These are phyloP conservation scores for Aproaerema taeniolella DNA, from an alignment of 2,888 invertebrate genomes.

Conservation along the genomic window DNA sequence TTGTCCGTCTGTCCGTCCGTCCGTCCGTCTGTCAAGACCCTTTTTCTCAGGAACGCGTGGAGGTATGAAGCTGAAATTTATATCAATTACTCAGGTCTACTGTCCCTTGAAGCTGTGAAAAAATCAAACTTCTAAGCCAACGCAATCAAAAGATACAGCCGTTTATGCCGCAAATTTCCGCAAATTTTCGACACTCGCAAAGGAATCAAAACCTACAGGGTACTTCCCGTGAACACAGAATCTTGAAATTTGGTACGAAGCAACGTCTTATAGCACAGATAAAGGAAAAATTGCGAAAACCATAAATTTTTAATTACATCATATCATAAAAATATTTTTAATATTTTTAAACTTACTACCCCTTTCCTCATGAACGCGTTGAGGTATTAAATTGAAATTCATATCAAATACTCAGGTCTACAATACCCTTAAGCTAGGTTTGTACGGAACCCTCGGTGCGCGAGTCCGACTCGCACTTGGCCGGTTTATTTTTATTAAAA, in stretches of 20 bases:
- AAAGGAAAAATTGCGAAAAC: neutral
- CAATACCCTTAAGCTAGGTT: neutral
- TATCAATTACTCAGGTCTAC: neutral
- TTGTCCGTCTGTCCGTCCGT: neutral
- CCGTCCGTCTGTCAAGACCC: neutral
- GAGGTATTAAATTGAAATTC: slow-evolving; percentile 1
- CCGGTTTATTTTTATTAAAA: too few relatives aligned
- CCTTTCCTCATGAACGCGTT: neutral
- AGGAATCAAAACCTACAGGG: neutral
- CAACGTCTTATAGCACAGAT: neutral
- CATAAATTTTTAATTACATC: neutral
- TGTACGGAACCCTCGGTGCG: too few relatives aligned
- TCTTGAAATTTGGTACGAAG: neutral
- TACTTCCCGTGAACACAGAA: neutral
- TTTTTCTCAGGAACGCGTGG: neutral
- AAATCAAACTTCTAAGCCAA: slow-evolving; percentile 1
- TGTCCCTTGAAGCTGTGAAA: neutral
- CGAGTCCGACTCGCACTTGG: too few relatives aligned
- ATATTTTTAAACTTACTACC: slow-evolving; percentile 1
- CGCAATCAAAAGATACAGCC: slow-evolving; percentile 1
- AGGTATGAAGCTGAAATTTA: neutral
- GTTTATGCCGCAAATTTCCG: slow-evolving; percentile 1
- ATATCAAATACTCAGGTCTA: slow-evolving; percentile 1
- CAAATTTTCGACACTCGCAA: slow-evolving; percentile 1
- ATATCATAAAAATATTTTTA: neutral